Evolutionary conservation across 2,888 invertebrate genomes (phyloP), one percentile per base, ranked within the genome.

Genomic region (Cosmia trapezina): DNA sequence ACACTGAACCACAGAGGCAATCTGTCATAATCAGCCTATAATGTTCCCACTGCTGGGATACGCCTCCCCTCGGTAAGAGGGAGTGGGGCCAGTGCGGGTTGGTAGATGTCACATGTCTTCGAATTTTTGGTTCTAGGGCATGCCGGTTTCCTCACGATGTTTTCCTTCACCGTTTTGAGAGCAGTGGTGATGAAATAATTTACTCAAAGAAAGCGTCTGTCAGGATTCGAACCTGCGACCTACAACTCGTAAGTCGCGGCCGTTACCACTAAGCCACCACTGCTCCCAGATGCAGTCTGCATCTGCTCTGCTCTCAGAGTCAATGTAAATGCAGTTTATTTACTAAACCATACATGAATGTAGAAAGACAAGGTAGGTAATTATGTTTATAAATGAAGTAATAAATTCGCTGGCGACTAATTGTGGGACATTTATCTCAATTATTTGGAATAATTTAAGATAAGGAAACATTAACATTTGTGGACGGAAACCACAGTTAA

Each of bases 341-440:
- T 14, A 14, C 17, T 37, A 37, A 4, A 37, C 37, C 5, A 37
- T 37, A 37, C 4, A 37, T 37, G 4, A 37, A 37, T 37, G 12
- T 68, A 51, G 7, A 45, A 68, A 65, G 28, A 37, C 41, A 33
- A 65, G 57, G n/a, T 45, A 65, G 43, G 53, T n/a, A 51, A 66
- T 37, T 53, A 45, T 51, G 70, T 71, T 66, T 72, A 60, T 77
- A 57, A 78, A 71, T 63, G 17, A 62, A 63, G 79, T 57, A 45
- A 78, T 81, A 76, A 79, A 83, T 81, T 63, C 17, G 0, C 41
- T 8, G 59, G 45, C 9, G 71, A 73, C 81, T 77, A 81, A 85
- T 81, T 74, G 80, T 75, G 28, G 53, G 73, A 70, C 41, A 57
- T 85, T 83, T 63, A 73, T 85, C 77, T 83, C 77, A 83, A 84